These are phyloP conservation scores for Nycteola revayana DNA, from an alignment of 2,888 invertebrate species.

Conservation along the genomic window DNA sequence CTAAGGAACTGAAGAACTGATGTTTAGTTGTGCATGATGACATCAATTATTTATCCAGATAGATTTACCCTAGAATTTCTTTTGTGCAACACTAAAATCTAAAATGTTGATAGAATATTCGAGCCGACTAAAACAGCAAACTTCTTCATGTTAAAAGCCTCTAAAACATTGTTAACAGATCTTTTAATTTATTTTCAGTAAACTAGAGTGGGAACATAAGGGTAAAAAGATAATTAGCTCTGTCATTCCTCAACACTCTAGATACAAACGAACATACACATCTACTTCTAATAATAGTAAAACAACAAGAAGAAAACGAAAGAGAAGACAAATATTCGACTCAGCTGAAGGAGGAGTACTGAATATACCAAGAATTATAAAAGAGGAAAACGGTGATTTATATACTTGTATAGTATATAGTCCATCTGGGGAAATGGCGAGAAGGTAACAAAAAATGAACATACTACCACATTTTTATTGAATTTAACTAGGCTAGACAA, in stretches of 20 bases:
- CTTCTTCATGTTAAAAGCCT: too few relatives aligned
- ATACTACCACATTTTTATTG: too few relatives aligned
- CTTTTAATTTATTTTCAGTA: too few relatives aligned
- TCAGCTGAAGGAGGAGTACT: conserved; percentile 79
- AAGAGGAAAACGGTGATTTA: conserved; percentile 86
- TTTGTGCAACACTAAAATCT: too few relatives aligned
- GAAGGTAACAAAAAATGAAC: conserved; percentile 80
- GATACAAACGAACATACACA: conserved; percentile 56
- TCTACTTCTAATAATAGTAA: conserved; percentile 27
- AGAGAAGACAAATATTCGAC: conserved; percentile 61
- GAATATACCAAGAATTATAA: conserved; percentile 82
- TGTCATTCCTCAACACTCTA: conserved; percentile 54
- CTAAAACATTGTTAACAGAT: too few relatives aligned
- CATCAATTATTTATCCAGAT: too few relatives aligned
- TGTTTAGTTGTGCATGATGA: too few relatives aligned
- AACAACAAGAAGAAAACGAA: conserved; percentile 43
- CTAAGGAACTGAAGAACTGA: too few relatives aligned
- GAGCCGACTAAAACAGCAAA: too few relatives aligned
- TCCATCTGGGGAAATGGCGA: conserved; percentile 88
- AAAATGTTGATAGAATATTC: too few relatives aligned
- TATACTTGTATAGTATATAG: conserved; percentile 92
- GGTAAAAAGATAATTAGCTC: conserved; percentile 64
- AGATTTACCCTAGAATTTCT: too few relatives aligned
- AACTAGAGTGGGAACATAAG: conserved; percentile 76
- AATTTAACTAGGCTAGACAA: too few relatives aligned